Conservation (phyloP, 2,888 invertebrate species). For the Congeria kusceri region DNA sequence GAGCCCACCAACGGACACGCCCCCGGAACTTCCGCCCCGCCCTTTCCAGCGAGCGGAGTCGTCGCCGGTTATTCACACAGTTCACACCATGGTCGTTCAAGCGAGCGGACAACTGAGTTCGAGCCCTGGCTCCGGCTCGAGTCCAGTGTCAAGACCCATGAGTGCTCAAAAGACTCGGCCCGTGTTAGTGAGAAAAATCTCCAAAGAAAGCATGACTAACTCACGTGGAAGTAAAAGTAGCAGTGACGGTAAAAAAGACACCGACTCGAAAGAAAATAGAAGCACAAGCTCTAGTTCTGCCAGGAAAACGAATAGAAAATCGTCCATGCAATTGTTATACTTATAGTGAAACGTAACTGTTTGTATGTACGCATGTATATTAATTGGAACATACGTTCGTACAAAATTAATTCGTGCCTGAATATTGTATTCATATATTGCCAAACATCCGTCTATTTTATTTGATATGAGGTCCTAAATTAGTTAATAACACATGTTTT, state of each 20-base stretch:
- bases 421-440: too few relatives aligned
- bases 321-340: constrained; percentile 57
- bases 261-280: constrained; percentile 42
- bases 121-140: constrained; percentile 10
- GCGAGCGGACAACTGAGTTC: constrained; percentile 31
- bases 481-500: too few relatives aligned
- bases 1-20: constrained; percentile 39
- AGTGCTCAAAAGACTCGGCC: constrained; percentile 13
- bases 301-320: constrained; percentile 19
- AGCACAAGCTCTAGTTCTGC: constrained; percentile 59
- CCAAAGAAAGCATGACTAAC: constrained; percentile 49
- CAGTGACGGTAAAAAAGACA: constrained; percentile 37
- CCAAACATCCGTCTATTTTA: too few relatives aligned
- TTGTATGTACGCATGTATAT: neutral
- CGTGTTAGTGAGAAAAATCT: constrained; percentile 30
- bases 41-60: constrained; percentile 67
- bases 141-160: neutral
- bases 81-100: constrained; percentile 10
- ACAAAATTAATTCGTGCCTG: too few relatives aligned
- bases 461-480: too few relatives aligned
- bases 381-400: too few relatives aligned
- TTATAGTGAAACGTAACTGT: constrained; percentile 22
- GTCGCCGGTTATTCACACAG: constrained; percentile 49
- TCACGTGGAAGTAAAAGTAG: constrained; percentile 61
- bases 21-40: constrained; percentile 69